Evolutionary conservation across 2,888 invertebrate genomes (phyloP).

Genomic region (Erebia palarica): DNA sequence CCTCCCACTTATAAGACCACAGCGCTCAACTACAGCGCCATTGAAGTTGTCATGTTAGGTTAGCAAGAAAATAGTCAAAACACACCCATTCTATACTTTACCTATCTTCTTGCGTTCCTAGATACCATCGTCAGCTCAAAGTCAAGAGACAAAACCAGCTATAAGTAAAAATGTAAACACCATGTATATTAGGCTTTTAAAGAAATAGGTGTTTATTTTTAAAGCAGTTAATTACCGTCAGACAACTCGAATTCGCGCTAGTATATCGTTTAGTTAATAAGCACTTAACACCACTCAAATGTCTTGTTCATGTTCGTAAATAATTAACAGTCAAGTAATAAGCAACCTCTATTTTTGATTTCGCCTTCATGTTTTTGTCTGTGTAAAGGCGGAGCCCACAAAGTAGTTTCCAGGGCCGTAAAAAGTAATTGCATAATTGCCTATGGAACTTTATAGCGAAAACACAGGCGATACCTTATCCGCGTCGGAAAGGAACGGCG

Average conservation of each 20-base stretch:
- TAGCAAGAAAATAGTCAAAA: too few species aligned
- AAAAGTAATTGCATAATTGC: too few species aligned
- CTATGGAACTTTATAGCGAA: too few species aligned
- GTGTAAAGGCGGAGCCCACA: not conserved
- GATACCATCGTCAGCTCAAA: not conserved
- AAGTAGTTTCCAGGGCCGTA: not conserved
- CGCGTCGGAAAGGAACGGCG: too few species aligned
- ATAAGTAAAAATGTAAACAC: slow-evolving; percentile 8
- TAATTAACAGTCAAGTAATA: slow-evolving; percentile 1
- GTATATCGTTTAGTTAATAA: slow-evolving; percentile 51
- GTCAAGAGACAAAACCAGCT: not conserved
- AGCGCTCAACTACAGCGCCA: too few species aligned
- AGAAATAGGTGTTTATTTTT: slow-evolving; percentile 24
- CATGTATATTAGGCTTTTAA: slow-evolving; percentile 15
- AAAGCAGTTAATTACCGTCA: slow-evolving; percentile 29
- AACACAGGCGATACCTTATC: too few species aligned
- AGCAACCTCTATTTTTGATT: not conserved
- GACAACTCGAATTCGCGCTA: slow-evolving; percentile 22
- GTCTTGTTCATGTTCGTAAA: slow-evolving; percentile 19
- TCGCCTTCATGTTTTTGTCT: not conserved
- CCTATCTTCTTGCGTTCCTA: too few species aligned
- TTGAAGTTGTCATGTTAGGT: too few species aligned
- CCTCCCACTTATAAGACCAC: too few species aligned
- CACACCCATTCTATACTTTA: too few species aligned
- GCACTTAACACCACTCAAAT: slow-evolving; percentile 40